Base-by-base conservation (phyloP, 1,140 invertebrate genomes). In the Popillia japonica region DNA sequence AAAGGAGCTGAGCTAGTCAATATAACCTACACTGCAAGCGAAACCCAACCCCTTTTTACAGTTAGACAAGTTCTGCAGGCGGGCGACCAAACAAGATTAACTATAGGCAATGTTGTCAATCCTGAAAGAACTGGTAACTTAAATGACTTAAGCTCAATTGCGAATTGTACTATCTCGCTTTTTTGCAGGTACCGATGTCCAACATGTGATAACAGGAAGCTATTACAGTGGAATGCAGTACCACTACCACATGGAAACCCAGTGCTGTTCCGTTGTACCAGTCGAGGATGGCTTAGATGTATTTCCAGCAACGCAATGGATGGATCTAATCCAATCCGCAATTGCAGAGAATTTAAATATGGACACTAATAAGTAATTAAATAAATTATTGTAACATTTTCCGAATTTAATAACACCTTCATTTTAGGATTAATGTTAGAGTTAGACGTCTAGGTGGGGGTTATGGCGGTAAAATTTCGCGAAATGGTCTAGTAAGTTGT, bases 361-460 rank as follows among this genome's bases (percentile, higher is more conserved):
- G 55, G 86, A 87, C n/a, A 82, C 78, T 10, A 82, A 93, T 90
- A 80, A 89, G 81, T 81, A n/a, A n/a, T n/a, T n/a, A n/a, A n/a
- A n/a, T n/a, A n/a, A n/a, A n/a, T n/a, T n/a, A n/a, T n/a, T n/a
- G 6, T 27, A 3, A 27, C 40, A n/a, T 40, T 34, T 40, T n/a
- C n/a, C 40, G 10, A 27, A 68, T 68, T 6, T 8, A 6, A 68
- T 20, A n/a, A n/a, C 75, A 20, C 17, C 41, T 75, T 11, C n/a
- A 76, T 82, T 83, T 22, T 41, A 93, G 92, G 75, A 89, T 93
- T 20, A 91, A 92, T 77, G 72, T 93, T 0, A 80, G 84, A 20
- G 88, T 92, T 0, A 87, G 89, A 68, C 86, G 94, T 59, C 75
- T 95, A 0, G 94, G 94, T 0, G 94, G 94, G 27, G 92, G 87